A percentile compares a stretch with the other conserved stretches of the same genome.
phyloP scores from a whole-genome alignment of 2,888 invertebrate species.

The Diplazon laetatorius region DNA sequence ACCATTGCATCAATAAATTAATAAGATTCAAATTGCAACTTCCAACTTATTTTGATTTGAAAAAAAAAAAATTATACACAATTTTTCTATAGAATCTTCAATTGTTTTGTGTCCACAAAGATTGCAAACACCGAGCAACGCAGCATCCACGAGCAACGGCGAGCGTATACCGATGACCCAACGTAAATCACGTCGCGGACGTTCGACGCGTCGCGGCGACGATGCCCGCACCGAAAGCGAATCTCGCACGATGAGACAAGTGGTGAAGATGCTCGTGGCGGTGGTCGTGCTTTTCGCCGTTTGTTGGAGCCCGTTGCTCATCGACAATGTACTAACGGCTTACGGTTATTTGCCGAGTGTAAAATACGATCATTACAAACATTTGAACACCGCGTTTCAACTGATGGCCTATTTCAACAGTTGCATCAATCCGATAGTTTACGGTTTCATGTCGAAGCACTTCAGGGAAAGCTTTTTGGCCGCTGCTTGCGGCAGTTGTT shows the following conservation, averaged over 20 bases:
- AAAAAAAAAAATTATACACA: too few species aligned
- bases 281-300: conserved; percentile 87
- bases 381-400: conserved; percentile 86
- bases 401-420: conserved; percentile 89
- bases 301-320: conserved; percentile 88
- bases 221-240: conserved; percentile 77
- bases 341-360: conserved; percentile 84
- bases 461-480: conserved; percentile 86
- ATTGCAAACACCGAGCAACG: conserved; percentile 69
- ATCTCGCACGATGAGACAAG: conserved; percentile 82
- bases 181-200: conserved; percentile 72
- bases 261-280: conserved; percentile 89
- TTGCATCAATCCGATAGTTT: conserved; percentile 89
- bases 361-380: conserved; percentile 84
- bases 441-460: conserved; percentile 89
- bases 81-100: neutral
- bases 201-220: conserved; percentile 72
- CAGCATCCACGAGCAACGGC: conserved; percentile 64
- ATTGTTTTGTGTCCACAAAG: too few species aligned
- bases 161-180: conserved; percentile 78
- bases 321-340: conserved; percentile 87
- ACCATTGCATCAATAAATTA: too few species aligned
- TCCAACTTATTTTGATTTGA: too few species aligned
- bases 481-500: conserved; percentile 82
- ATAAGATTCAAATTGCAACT: too few species aligned